These are phyloP conservation scores for Tenodera sinensis DNA, from an alignment of 2,888 invertebrate genomes.

Conservation along the genomic window DNA sequence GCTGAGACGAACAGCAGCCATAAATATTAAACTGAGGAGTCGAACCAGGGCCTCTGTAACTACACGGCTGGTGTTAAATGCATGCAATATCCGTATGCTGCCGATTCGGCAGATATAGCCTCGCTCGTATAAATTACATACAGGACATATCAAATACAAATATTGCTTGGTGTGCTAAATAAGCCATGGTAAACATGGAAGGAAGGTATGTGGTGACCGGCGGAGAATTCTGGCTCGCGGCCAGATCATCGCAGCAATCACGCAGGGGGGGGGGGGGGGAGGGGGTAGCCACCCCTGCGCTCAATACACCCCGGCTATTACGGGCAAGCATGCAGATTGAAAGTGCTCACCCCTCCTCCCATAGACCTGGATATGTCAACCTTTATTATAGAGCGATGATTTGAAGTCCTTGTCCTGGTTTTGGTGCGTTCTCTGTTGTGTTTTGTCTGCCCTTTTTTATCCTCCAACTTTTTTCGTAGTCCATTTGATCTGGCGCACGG, in stretches of 20 bases:
- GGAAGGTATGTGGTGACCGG: neutral
- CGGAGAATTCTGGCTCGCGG: neutral
- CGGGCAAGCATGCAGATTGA: neutral
- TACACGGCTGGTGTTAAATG: neutral
- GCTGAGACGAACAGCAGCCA: neutral
- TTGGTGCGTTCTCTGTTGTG: neutral
- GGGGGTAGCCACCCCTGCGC: neutral
- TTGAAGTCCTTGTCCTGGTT: neutral
- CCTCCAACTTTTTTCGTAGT: neutral
- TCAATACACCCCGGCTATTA: constrained; percentile 3
- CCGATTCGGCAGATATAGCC: neutral
- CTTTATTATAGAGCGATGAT: neutral
- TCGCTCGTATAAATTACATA: neutral
- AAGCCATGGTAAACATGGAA: neutral
- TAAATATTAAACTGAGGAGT: neutral
- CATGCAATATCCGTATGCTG: neutral
- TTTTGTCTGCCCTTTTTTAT: neutral
- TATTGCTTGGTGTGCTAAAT: neutral
- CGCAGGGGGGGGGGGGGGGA: neutral
- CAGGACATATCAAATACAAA: neutral
- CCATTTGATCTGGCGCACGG: neutral
- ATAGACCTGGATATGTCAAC: neutral
- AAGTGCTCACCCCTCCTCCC: neutral
- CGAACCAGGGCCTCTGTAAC: neutral
- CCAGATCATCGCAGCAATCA: neutral